Evolutionary conservation across 2,113 vertebrate genomes (phyloP).

Genomic region (Platysternon megacephalum): DNA sequence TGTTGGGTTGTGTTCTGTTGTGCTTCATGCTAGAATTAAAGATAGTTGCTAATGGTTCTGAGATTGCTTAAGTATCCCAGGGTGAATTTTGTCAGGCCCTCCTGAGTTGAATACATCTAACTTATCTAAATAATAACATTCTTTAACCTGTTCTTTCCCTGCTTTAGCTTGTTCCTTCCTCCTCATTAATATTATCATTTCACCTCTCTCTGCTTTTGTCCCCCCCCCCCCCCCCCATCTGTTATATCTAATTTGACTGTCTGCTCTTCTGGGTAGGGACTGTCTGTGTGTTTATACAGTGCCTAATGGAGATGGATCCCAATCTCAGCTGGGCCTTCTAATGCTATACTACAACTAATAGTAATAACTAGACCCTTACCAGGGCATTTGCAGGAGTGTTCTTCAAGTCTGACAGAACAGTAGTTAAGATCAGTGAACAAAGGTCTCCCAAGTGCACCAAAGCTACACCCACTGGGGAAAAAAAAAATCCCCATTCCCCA

Average conservation of each 20-base stretch:
- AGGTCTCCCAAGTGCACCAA: not conserved
- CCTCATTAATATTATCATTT: not conserved
- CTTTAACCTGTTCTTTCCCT: not conserved
- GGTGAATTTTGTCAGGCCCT: not conserved
- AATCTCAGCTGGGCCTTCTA: not conserved
- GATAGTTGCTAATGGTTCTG: not conserved
- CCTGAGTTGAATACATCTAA: not conserved
- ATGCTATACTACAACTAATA: not conserved
- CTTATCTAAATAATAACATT: not conserved
- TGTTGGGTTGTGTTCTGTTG: not conserved
- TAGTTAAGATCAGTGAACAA: not conserved
- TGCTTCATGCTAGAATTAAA: not conserved
- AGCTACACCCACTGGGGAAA: not conserved
- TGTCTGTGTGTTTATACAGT: not conserved
- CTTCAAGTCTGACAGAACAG: not conserved
- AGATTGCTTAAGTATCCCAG: not conserved
- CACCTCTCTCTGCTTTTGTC: not conserved
- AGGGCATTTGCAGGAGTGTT: not conserved
- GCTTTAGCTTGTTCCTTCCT: not conserved
- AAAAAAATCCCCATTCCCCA: not conserved
- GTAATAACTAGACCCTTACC: not conserved
- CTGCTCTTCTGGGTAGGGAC: not conserved
- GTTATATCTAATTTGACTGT: too few species aligned
- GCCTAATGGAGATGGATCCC: not conserved
- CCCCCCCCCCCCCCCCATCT: not conserved